phyloP scores from a whole-genome alignment of 2,888 invertebrate species.

The Parnassius glacialis region DNA sequence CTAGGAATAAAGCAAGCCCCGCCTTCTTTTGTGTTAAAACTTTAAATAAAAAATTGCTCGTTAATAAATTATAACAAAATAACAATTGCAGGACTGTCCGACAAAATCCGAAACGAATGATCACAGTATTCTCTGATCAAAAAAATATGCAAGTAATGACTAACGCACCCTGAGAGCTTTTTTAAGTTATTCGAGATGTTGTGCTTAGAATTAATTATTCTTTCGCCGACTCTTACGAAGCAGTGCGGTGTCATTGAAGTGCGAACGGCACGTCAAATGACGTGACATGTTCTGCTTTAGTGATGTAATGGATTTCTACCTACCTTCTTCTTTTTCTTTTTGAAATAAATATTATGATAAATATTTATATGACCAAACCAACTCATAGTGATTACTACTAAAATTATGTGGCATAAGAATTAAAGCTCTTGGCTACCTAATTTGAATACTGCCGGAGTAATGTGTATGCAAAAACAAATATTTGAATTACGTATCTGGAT shows the following conservation, averaged over 20 bases:
- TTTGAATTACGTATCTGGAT: too few species aligned
- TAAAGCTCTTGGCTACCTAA: too few species aligned
- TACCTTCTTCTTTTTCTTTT: too few species aligned
- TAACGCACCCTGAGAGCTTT: slow-evolving; percentile 74
- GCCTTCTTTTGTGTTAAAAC: too few species aligned
- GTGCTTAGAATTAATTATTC: slow-evolving; percentile 73
- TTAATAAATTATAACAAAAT: not conserved
- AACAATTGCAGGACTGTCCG: slow-evolving; percentile 1
- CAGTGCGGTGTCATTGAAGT: slow-evolving; percentile 40
- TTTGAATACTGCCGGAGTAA: too few species aligned
- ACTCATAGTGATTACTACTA: too few species aligned
- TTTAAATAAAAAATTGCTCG: too few species aligned
- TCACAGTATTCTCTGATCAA: slow-evolving; percentile 18
- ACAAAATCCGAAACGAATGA: slow-evolving; percentile 7
- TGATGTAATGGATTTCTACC: slow-evolving; percentile 1
- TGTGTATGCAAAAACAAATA: too few species aligned
- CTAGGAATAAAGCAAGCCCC: too few species aligned
- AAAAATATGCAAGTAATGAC: slow-evolving; percentile 79
- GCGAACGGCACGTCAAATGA: slow-evolving; percentile 22
- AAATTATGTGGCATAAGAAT: too few species aligned
- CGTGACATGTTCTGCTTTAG: slow-evolving; percentile 29
- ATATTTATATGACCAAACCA: too few species aligned
- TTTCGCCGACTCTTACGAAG: slow-evolving; percentile 37
- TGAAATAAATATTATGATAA: too few species aligned
- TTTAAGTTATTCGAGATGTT: slow-evolving; percentile 61